Percentiles rank a stretch among this genome's conserved stretches.
Conservation (phyloP, 1,140 invertebrate species). For the Pseudomyrmex gracilis region DNA sequence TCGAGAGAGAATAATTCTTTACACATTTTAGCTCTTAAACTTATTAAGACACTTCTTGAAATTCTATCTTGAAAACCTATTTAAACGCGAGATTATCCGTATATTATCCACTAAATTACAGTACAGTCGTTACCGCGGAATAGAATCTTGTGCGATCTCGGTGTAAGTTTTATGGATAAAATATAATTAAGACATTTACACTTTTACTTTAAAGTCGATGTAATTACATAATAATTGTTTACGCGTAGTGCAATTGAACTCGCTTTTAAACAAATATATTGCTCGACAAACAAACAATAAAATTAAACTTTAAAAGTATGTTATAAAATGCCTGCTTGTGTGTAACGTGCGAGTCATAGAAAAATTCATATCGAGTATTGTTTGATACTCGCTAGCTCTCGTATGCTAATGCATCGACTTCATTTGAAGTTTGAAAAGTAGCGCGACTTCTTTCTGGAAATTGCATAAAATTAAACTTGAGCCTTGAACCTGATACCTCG, state of each 20-base stretch:
- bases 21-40: neutral
- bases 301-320: too few relatives aligned
- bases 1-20: neutral
- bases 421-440: neutral
- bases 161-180: neutral
- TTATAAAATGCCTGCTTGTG: neutral
- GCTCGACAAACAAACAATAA: too few relatives aligned
- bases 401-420: neutral
- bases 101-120: neutral
- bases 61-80: neutral
- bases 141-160: neutral
- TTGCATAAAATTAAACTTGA: constrained; percentile 1
- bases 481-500: constrained; percentile 28
- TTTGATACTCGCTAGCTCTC: neutral
- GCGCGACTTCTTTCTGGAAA: neutral
- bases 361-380: neutral
- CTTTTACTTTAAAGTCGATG: too few relatives aligned
- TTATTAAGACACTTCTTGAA: neutral
- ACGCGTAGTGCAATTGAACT: too few relatives aligned
- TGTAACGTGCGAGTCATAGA: neutral
- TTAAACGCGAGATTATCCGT: neutral
- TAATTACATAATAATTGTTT: too few relatives aligned
- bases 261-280: too few relatives aligned
- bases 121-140: neutral
- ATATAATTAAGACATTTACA: neutral